Conservation (phyloP, 2,888 invertebrate species). For the Himalopsyche tibetana region DNA sequence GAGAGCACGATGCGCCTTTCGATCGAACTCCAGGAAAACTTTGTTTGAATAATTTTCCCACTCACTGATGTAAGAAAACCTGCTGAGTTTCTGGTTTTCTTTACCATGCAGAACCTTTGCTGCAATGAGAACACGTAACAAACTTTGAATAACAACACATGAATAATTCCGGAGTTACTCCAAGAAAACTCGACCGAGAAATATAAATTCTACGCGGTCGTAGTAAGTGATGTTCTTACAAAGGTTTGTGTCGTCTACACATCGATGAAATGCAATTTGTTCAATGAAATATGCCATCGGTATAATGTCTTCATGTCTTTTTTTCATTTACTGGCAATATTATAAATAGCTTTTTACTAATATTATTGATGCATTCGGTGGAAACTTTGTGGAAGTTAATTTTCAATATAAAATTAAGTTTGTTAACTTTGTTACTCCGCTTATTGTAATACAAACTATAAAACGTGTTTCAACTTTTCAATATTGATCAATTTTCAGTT, state of each 20-base stretch:
- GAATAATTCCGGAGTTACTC: slow-evolving; percentile 49
- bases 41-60: slow-evolving; percentile 19
- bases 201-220: slow-evolving; percentile 23
- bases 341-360: too few species aligned
- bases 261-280: not conserved
- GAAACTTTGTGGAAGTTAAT: too few species aligned
- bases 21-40: not conserved
- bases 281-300: not conserved
- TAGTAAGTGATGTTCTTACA: slow-evolving; percentile 33
- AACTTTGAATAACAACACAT: slow-evolving; percentile 54
- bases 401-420: too few species aligned
- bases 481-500: too few species aligned
- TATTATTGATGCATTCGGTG: too few species aligned
- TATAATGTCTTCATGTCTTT: not conserved
- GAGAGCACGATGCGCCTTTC: not conserved
- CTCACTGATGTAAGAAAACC: slow-evolving; percentile 6
- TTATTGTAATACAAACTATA: too few species aligned
- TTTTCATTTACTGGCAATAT: too few species aligned
- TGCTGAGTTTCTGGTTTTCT: slow-evolving; percentile 27
- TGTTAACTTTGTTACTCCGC: too few species aligned
- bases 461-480: too few species aligned
- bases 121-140: slow-evolving; percentile 50
- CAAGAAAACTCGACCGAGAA: slow-evolving; percentile 49
- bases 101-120: slow-evolving; percentile 12
- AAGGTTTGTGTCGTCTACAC: not conserved